Evolutionary conservation across 2,113 vertebrate genomes (phyloP).

Genomic region (Craseonycteris thonglongyai): DNA sequence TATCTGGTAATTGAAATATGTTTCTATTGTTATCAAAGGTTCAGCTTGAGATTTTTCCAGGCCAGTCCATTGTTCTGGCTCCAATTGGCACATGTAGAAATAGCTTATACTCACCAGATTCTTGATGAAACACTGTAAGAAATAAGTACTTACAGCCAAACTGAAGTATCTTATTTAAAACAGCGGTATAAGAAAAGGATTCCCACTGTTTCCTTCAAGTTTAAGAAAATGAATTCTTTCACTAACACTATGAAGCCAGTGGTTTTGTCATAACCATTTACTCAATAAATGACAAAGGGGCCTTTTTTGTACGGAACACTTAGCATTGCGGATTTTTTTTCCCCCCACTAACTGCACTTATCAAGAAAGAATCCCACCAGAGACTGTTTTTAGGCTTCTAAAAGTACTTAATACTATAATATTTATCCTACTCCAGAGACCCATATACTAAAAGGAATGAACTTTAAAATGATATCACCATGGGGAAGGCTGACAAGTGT

Average conservation of each 20-base stretch:
- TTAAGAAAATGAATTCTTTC: not conserved
- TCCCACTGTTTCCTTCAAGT: not conserved
- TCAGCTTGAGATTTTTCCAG: not conserved
- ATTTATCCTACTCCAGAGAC: conserved; percentile 75
- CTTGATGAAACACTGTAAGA: not conserved
- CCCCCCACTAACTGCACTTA: conserved; percentile 42
- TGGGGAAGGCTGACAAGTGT: conserved; percentile 65
- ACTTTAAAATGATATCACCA: conserved; percentile 72
- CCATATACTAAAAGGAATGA: conserved; percentile 70
- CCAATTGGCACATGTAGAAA: not conserved
- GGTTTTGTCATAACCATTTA: not conserved
- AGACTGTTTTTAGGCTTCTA: conserved; percentile 33
- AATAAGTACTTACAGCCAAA: not conserved
- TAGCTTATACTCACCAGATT: not conserved
- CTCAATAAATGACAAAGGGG: not conserved
- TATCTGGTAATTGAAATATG: not conserved
- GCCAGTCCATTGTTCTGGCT: not conserved
- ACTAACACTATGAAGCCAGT: not conserved
- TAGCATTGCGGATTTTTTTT: not conserved
- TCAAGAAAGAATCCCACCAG: conserved; percentile 62
- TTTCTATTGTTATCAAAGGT: not conserved
- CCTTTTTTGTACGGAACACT: not conserved
- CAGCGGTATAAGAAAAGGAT: not conserved
- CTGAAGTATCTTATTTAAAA: not conserved
- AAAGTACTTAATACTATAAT: conserved; percentile 72